Base-by-base conservation (phyloP, 2,113 vertebrate genomes). In the Hystrix brachyura region DNA sequence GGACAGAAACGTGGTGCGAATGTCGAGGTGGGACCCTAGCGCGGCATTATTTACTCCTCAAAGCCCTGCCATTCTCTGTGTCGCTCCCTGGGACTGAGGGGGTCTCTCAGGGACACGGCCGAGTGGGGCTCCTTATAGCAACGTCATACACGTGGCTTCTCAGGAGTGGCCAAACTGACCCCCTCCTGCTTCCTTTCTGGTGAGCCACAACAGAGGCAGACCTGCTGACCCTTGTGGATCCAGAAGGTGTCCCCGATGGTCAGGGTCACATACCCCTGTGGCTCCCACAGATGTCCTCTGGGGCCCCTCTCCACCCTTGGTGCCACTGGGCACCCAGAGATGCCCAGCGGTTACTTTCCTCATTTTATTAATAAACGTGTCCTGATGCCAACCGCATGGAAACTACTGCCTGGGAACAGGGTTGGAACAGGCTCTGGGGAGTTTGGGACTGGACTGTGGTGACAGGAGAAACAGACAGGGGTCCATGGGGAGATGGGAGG, bases 311-410 rank as follows among this genome's bases (percentile, higher is more conserved):
- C 85, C 13, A n/a, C 21, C 19, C 74, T 48, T 25, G 46, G 62
- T n/a, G 51, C 65, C 74, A 38, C 74, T 60, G 53, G 76, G 79
- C 79, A n/a, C 10, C 34, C 3, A 60, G 51, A 80, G 72, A 83
- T 95, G 90, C 94, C 69, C 11, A 64, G 74, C 91, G 87, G 95
- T 87, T 81, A 83, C 90, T 97, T 96, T 96, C 94, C 95, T 97
- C 94, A 87, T 90, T 98, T 97, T 98, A 97, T 97, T 98, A 97
- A 97, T 97, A 97, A 94, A 90, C 38, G 80, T 21, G 64, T 64
- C 13, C 84, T 1, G 21, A 32, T 83, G 97, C 94, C 95, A 96
- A 38, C 84, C 21, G 3, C 87, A 83, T 85, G 87, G 90, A 82
- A 51, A 90, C 69, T 32, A 87, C 90, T 87, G 95, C 95, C 97